Base-by-base conservation (phyloP, 2,888 invertebrate genomes). In the Tetropium fuscum region DNA sequence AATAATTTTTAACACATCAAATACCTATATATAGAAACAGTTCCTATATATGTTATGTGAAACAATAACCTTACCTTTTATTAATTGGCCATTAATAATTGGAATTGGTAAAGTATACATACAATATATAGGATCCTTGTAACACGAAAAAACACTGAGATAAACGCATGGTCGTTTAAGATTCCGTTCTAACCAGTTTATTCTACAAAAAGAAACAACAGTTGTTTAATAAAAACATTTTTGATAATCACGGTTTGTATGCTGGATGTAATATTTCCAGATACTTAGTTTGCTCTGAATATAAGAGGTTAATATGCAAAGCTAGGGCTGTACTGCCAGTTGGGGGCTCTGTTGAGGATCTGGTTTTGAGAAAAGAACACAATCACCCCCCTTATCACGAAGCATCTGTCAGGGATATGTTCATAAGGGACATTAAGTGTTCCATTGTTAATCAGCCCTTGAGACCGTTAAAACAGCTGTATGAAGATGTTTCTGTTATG, bases 221-320 rank as follows among this genome's bases (percentile, higher is more conserved):
- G n/a, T n/a, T n/a, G n/a, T n/a, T n/a, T n/a, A n/a, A n/a, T n/a
- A n/a, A n/a, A n/a, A n/a, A n/a, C n/a, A n/a, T n/a, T n/a, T n/a
- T n/a, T n/a, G n/a, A n/a, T n/a, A n/a, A n/a, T n/a, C n/a, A n/a
- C n/a, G n/a, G n/a, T 19, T 8, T 5, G 19, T 40, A 45, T 30
- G 45, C 16, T 18, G 30, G 45, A 30, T 45, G 45, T 45, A 45
- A 34, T 11, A 16, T 38, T 53, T 66, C 15, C 58, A 75, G 75
- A 64, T 75, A 75, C 58, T 63, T 73, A 19, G 53, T 72, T 32
- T 75, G 74, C 55, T 64, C 71, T 19, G 74, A 75, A 59, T 75
- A 74, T 51, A 74, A 72, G 53, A 55, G 70, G 22, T 57, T 74
- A 15, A 54, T 63, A 7, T 75, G 75, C 53, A 73, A 64, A 59